Conservation (phyloP, 2,113 vertebrate species). For the Embiotoca jacksoni region DNA sequence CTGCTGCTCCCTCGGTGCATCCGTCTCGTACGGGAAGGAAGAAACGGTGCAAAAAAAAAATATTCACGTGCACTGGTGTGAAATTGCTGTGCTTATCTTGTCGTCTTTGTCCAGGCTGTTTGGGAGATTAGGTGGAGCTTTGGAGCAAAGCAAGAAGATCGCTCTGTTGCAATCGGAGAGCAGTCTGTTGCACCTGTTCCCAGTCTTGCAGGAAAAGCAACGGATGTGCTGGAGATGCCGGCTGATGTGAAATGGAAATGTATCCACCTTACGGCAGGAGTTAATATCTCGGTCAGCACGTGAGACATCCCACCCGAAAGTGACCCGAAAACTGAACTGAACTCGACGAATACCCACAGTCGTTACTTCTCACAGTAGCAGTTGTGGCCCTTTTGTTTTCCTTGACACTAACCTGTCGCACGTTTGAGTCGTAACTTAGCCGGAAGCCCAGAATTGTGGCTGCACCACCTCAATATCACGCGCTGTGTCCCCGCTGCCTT, state of each 20-base stretch:
- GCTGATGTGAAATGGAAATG: conserved; percentile 15
- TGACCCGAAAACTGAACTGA: conserved; percentile 6
- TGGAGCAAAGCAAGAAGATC: conserved; percentile 40
- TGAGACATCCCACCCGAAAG: conserved; percentile 17
- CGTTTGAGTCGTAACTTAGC: conserved; percentile 35
- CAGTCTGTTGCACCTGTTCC: conserved; percentile 27
- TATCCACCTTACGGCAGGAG: conserved; percentile 2
- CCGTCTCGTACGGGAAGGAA: conserved; percentile 16
- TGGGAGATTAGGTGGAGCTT: conserved; percentile 49
- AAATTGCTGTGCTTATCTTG: conserved; percentile 44
- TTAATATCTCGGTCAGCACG: conserved; percentile 3
- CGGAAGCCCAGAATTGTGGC: conserved; percentile 1
- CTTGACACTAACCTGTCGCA: conserved; percentile 20
- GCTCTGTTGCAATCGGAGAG: conserved; percentile 32
- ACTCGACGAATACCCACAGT: conserved; percentile 14
- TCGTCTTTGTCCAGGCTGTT: conserved; percentile 38
- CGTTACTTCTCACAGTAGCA: conserved; percentile 6
- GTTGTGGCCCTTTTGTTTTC: conserved; percentile 21
- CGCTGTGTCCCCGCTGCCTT: conserved; percentile 10
- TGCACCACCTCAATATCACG: conserved; percentile 20
- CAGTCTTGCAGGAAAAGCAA: conserved; percentile 10
- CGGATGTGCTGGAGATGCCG: conserved; percentile 28
- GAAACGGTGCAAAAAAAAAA: conserved; percentile 25
- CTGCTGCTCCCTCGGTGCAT: background rate
- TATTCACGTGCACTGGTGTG: conserved; percentile 32